These are phyloP conservation scores for Borostomias antarcticus DNA, from an alignment of 2,797 vertebrate genomes.

Conservation along the genomic window DNA sequence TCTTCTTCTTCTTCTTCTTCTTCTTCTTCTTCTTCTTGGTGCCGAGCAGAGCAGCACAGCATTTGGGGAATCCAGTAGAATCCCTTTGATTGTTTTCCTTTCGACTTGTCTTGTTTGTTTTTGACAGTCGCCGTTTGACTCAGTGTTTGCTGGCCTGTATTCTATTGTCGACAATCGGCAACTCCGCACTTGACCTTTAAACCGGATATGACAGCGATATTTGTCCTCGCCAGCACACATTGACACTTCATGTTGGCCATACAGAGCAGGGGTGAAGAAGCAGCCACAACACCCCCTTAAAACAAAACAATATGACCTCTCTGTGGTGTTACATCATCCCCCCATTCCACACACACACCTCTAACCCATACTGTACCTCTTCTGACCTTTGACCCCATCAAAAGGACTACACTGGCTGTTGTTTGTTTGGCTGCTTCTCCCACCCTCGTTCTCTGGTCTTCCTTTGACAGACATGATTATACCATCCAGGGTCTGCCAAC, in stretches of 20 bases:
- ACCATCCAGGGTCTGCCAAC: slow-evolving; percentile 50
- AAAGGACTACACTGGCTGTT: not conserved
- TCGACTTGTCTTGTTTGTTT: slow-evolving; percentile 58
- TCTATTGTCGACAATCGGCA: too few species aligned
- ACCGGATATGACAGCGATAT: too few species aligned
- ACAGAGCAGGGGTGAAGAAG: slow-evolving; percentile 65
- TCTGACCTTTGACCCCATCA: not conserved
- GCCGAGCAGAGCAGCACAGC: slow-evolving; percentile 65
- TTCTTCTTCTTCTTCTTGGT: slow-evolving; percentile 19
- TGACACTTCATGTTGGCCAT: slow-evolving; percentile 68
- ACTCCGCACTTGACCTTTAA: too few species aligned
- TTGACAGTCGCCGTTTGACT: slow-evolving; percentile 62
- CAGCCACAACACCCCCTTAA: slow-evolving; percentile 54
- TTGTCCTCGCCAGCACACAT: slow-evolving; percentile 73
- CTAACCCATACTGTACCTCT: too few species aligned
- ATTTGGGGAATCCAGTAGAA: slow-evolving; percentile 65
- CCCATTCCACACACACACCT: not conserved
- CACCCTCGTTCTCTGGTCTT: slow-evolving; percentile 48
- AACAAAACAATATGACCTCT: slow-evolving; percentile 3
- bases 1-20: slow-evolving; percentile 20
- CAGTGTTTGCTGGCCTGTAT: slow-evolving; percentile 74
- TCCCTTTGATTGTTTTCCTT: too few species aligned
- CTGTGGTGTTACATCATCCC: not conserved
- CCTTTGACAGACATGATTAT: slow-evolving; percentile 49
- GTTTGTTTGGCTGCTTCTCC: slow-evolving; percentile 64